Conservation (phyloP, 1,140 invertebrate genomes). For the Drosophila nigromelanica region DNA sequence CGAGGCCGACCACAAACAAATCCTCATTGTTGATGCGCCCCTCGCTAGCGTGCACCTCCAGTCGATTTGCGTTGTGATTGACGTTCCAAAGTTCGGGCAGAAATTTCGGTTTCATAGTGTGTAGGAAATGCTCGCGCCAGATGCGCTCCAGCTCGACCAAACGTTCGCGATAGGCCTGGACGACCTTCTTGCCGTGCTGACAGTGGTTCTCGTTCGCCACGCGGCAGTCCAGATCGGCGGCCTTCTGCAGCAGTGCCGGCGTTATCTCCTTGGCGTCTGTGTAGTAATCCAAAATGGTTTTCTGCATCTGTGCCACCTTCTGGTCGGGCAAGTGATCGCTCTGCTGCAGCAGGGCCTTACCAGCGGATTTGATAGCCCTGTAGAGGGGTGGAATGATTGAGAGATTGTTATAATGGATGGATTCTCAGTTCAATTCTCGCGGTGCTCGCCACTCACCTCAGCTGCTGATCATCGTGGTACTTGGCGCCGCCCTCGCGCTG, state of each 20-base stretch:
- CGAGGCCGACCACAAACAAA: slow-evolving; percentile 82
- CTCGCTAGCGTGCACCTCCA: slow-evolving; percentile 84
- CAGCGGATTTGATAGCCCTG: slow-evolving; percentile 88
- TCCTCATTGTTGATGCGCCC: slow-evolving; percentile 84
- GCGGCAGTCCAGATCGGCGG: slow-evolving; percentile 83
- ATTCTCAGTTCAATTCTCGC: not conserved
- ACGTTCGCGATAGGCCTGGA: slow-evolving; percentile 86
- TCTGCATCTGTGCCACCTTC: slow-evolving; percentile 85
- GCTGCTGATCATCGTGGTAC: slow-evolving; percentile 74
- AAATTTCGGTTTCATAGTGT: slow-evolving; percentile 89
- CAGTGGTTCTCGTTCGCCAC: slow-evolving; percentile 85
- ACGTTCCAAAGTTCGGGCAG: slow-evolving; percentile 91
- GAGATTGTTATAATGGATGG: not conserved
- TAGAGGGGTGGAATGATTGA: not conserved
- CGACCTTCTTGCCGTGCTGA: slow-evolving; percentile 89
- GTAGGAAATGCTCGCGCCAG: slow-evolving; percentile 92
- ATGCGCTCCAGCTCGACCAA: slow-evolving; percentile 88
- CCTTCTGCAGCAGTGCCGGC: slow-evolving; percentile 84
- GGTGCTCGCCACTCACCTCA: slow-evolving; percentile 45
- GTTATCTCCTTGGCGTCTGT: slow-evolving; percentile 84
- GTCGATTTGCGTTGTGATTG: slow-evolving; percentile 87
- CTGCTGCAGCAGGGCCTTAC: slow-evolving; percentile 86
- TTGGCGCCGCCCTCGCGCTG: slow-evolving; percentile 63
- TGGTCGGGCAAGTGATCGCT: slow-evolving; percentile 85
- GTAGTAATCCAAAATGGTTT: slow-evolving; percentile 84